Percentiles rank a stretch among this genome's conserved stretches.
These are phyloP conservation scores for Ornithoptera priamus DNA, from an alignment of 2,888 invertebrate genomes.

Conservation along the genomic window DNA sequence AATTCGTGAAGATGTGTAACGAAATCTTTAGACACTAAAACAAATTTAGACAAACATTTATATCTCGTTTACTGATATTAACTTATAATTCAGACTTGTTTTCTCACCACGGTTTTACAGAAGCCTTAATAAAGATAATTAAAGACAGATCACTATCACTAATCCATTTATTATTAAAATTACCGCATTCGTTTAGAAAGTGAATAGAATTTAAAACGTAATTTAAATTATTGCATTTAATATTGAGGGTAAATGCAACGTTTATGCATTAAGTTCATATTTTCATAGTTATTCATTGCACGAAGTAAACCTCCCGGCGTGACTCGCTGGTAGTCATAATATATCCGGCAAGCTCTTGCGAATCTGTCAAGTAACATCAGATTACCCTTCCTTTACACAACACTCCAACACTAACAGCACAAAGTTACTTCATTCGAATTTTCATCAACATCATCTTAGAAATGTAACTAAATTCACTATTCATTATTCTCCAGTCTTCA, in stretches of 20 bases:
- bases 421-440: not conserved
- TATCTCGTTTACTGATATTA: too few species aligned
- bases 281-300: slow-evolving; percentile 3
- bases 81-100: too few species aligned
- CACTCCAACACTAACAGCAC: not conserved
- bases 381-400: not conserved
- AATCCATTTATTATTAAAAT: not conserved
- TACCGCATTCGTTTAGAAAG: not conserved
- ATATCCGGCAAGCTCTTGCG: not conserved
- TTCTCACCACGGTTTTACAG: not conserved
- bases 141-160: not conserved
- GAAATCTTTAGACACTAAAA: too few species aligned
- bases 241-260: not conserved
- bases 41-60: too few species aligned
- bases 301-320: not conserved
- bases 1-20: too few species aligned
- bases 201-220: not conserved
- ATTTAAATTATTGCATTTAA: not conserved
- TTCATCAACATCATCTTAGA: not conserved
- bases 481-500: not conserved
- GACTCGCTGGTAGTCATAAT: not conserved
- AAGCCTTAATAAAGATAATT: not conserved
- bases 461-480: not conserved
- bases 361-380: not conserved
- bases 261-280: slow-evolving; percentile 1